These are phyloP conservation scores for Noctilio leporinus DNA, from an alignment of 2,113 vertebrate species.

Conservation along the genomic window DNA sequence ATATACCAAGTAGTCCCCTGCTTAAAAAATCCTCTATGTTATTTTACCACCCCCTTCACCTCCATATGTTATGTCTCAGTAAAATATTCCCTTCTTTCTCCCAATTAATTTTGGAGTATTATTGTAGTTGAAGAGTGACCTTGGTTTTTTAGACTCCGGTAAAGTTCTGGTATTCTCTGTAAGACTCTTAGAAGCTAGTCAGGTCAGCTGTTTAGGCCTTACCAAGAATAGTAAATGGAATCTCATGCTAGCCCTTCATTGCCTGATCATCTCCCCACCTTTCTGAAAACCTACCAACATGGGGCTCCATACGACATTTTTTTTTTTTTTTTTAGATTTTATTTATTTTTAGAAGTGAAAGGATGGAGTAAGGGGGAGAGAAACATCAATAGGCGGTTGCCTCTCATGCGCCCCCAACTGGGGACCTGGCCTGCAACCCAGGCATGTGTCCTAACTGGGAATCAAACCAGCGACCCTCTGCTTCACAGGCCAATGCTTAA, in stretches of 20 bases:
- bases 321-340: too few species aligned
- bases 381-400: too few species aligned
- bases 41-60: not conserved
- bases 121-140: not conserved
- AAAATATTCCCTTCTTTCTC: not conserved
- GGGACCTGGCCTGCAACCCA: too few species aligned
- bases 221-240: not conserved
- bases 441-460: too few species aligned
- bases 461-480: too few species aligned
- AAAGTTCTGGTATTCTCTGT: not conserved
- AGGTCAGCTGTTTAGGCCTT: not conserved
- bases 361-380: too few species aligned
- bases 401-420: too few species aligned
- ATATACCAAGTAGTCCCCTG: not conserved
- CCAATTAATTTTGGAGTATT: not conserved
- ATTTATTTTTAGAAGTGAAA: too few species aligned
- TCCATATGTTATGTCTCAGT: not conserved
- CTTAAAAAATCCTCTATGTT: not conserved
- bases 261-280: not conserved
- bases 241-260: not conserved
- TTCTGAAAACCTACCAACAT: not conserved
- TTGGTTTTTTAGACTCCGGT: not conserved
- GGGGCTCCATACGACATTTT: too few species aligned
- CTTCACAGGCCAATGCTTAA: too few species aligned
- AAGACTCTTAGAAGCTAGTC: not conserved